Evolutionary conservation across 2,888 invertebrate genomes (phyloP).

Genomic region (Leptinotarsa haldemani): DNA sequence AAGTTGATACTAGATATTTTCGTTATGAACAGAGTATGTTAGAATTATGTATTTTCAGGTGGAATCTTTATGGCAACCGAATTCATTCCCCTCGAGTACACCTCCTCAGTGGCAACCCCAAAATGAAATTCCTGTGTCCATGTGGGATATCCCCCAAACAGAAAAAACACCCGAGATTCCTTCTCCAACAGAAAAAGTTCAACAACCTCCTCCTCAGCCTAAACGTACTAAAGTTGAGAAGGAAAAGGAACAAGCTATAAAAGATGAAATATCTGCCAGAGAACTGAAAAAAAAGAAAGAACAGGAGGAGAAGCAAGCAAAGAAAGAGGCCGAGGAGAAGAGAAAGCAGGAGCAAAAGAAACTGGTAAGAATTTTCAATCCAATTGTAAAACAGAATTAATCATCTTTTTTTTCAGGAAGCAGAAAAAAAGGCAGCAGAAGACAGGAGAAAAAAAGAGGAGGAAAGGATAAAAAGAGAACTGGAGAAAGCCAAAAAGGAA

Average conservation of each 20-base stretch:
- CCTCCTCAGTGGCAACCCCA: constrained; percentile 55
- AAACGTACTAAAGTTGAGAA: constrained; percentile 48
- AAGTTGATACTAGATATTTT: background rate
- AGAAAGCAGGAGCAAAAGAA: constrained; percentile 67
- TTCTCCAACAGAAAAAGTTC: constrained; percentile 46
- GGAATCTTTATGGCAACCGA: constrained; percentile 61
- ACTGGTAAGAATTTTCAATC: constrained; percentile 50
- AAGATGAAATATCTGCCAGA: constrained; percentile 64
- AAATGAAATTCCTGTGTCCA: constrained; percentile 57
- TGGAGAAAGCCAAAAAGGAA: constrained; percentile 67
- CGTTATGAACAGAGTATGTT: too few relatives aligned
- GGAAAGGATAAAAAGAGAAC: constrained; percentile 68
- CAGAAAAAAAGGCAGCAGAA: constrained; percentile 67
- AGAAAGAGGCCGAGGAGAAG: constrained; percentile 68
- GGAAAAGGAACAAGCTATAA: constrained; percentile 50
- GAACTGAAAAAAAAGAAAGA: constrained; percentile 68
- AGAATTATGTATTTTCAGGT: constrained; percentile 46
- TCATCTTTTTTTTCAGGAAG: constrained; percentile 60
- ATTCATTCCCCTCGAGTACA: constrained; percentile 55
- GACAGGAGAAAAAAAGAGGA: constrained; percentile 69
- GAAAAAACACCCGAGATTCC: constrained; percentile 36
- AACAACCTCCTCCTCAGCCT: constrained; percentile 32
- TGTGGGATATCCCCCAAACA: constrained; percentile 60
- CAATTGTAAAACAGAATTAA: background rate
- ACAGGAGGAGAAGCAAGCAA: constrained; percentile 65